A percentile compares a stretch with the other conserved stretches of the same genome.
Evolutionary conservation across 2,797 vertebrate species (phyloP).

Genomic region (Ctenopoma kingsleyae): DNA sequence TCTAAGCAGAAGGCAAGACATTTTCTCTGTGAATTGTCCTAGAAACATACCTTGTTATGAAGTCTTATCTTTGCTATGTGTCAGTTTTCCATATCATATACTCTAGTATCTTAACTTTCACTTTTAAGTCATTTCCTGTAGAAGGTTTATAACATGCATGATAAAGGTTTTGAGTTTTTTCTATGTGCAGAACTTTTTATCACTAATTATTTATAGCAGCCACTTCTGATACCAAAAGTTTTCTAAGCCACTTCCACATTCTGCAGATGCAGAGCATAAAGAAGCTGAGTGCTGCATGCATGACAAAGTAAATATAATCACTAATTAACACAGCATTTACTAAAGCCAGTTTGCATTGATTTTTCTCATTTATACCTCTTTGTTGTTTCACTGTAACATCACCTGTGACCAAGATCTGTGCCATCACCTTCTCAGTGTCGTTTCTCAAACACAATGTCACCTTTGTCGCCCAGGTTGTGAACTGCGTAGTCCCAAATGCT

Average conservation of each 20-base stretch:
- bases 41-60: too few relatives aligned
- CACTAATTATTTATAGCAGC: not conserved
- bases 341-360: not conserved
- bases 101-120: conserved; percentile 18
- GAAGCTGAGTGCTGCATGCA: not conserved
- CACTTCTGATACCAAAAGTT: not conserved
- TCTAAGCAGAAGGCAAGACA: too few relatives aligned
- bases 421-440: conserved; percentile 33
- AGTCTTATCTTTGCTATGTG: too few relatives aligned
- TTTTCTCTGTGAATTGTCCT: too few relatives aligned
- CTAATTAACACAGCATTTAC: not conserved
- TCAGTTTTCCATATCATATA: not conserved
- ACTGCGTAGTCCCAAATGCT: conserved; percentile 39
- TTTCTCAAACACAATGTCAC: conserved; percentile 46
- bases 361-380: not conserved
- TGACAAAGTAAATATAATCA: not conserved
- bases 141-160: not conserved
- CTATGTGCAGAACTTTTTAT: not conserved
- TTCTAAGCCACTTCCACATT: not conserved
- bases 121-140: not conserved
- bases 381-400: conserved; percentile 13
- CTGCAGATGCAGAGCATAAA: not conserved
- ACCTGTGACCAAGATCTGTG: conserved; percentile 27
- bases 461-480: conserved; percentile 44
- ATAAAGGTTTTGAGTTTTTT: not conserved